These are phyloP conservation scores for Pithys albifrons DNA, from an alignment of 2,113 vertebrate species.

Conservation along the genomic window DNA sequence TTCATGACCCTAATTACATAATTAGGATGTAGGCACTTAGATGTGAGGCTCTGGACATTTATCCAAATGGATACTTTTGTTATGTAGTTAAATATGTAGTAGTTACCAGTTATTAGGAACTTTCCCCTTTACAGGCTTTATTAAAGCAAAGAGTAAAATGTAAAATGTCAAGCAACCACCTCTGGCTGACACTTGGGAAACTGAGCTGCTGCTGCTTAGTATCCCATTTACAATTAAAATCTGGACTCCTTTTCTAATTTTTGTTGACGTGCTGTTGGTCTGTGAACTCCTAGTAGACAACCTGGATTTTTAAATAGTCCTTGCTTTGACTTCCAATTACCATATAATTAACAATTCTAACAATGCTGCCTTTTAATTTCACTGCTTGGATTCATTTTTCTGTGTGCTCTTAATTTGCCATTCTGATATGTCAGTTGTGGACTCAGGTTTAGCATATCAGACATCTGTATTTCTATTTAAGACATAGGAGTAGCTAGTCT, in stretches of 20 bases:
- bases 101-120: neutral
- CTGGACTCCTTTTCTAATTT: conserved; percentile 69
- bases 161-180: conserved; percentile 63
- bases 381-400: conserved; percentile 50
- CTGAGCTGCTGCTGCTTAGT: conserved; percentile 54
- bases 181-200: conserved; percentile 65
- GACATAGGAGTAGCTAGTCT: neutral
- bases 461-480: neutral
- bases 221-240: conserved; percentile 76
- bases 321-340: conserved; percentile 74
- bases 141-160: conserved; percentile 60
- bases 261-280: conserved; percentile 66
- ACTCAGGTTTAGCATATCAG: neutral
- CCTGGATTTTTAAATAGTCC: conserved; percentile 70
- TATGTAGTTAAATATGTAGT: neutral
- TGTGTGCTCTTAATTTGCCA: conserved; percentile 23
- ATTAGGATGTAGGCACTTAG: neutral
- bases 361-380: conserved; percentile 66
- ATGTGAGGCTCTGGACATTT: neutral
- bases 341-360: conserved; percentile 69
- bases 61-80: neutral
- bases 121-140: conserved; percentile 9
- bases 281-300: conserved; percentile 67
- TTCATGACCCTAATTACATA: neutral
- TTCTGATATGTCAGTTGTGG: neutral